These are phyloP conservation scores for Amphiprion percula DNA, from an alignment of 2,113 vertebrate species.

Conservation along the genomic window DNA sequence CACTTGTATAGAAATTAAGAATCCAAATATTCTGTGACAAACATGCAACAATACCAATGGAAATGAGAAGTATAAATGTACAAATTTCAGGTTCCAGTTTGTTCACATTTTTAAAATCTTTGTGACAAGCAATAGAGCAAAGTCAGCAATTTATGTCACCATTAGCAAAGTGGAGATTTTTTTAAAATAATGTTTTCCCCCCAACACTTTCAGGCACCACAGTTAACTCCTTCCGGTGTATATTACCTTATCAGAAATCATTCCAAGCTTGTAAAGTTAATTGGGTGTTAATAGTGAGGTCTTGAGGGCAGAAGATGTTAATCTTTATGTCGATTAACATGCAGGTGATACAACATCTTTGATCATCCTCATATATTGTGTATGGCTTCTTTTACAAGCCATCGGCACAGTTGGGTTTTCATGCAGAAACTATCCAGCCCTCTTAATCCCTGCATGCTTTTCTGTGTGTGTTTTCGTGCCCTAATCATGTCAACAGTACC, in stretches of 20 bases:
- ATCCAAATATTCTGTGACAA: too few relatives aligned
- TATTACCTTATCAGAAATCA: background rate
- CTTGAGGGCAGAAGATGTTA: constrained; percentile 11
- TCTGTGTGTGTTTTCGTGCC: constrained; percentile 33
- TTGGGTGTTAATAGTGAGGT: constrained; percentile 5
- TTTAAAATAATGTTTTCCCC: background rate
- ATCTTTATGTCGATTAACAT: constrained; percentile 16
- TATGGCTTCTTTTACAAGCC: constrained; percentile 8
- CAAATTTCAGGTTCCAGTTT: too few relatives aligned
- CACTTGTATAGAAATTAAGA: too few relatives aligned
- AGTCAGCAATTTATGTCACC: too few relatives aligned
- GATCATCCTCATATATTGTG: constrained; percentile 9
- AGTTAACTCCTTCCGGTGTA: background rate
- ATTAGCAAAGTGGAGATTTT: background rate
- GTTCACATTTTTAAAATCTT: too few relatives aligned
- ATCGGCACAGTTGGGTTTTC: constrained; percentile 42
- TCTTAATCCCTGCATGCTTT: constrained; percentile 10
- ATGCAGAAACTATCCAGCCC: constrained; percentile 21
- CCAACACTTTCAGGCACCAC: background rate
- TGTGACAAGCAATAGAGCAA: too few relatives aligned
- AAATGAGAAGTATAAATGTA: too few relatives aligned
- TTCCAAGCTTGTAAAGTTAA: constrained; percentile 8
- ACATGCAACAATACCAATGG: too few relatives aligned
- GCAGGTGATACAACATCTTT: constrained; percentile 41
- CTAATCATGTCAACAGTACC: constrained; percentile 58